Evolutionary conservation across 2,888 invertebrate genomes (phyloP).

Genomic region (Leptopterna dolabrata): DNA sequence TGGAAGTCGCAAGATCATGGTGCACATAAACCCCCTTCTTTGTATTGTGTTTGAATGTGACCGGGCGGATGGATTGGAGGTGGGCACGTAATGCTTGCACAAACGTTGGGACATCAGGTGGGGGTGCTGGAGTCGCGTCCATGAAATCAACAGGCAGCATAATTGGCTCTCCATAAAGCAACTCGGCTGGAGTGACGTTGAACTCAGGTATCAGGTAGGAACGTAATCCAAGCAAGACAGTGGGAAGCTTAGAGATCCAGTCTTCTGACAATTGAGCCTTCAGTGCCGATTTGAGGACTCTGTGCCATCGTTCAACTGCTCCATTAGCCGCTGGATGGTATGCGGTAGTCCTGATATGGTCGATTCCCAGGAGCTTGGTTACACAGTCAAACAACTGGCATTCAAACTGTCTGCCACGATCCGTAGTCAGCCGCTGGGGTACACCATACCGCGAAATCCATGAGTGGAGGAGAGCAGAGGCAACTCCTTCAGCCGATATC

Average conservation of each 20-base stretch:
- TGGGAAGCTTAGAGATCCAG: background rate
- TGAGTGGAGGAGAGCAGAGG: conserved; percentile 63
- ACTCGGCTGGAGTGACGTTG: background rate
- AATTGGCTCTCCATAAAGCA: conserved; percentile 5
- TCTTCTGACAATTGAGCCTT: background rate
- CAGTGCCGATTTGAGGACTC: conserved; percentile 66
- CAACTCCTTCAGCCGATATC: conserved; percentile 66
- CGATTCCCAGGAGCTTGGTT: background rate
- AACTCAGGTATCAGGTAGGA: background rate
- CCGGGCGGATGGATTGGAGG: background rate
- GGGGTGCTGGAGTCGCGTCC: background rate
- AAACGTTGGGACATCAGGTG: background rate
- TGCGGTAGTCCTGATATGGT: conserved; percentile 10
- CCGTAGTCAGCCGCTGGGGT: conserved; percentile 65
- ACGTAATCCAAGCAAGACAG: background rate
- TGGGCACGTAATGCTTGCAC: background rate
- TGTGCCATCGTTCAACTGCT: conserved; percentile 67
- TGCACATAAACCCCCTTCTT: background rate
- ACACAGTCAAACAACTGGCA: conserved; percentile 62
- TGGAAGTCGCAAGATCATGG: conserved; percentile 25
- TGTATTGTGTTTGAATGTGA: background rate
- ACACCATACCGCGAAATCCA: conserved; percentile 64
- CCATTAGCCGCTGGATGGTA: conserved; percentile 64
- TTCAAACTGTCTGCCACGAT: conserved; percentile 64
- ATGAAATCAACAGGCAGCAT: background rate